Base-by-base conservation (phyloP, 2,797 vertebrate species). In the Cryptoblepharus egeriae region DNA sequence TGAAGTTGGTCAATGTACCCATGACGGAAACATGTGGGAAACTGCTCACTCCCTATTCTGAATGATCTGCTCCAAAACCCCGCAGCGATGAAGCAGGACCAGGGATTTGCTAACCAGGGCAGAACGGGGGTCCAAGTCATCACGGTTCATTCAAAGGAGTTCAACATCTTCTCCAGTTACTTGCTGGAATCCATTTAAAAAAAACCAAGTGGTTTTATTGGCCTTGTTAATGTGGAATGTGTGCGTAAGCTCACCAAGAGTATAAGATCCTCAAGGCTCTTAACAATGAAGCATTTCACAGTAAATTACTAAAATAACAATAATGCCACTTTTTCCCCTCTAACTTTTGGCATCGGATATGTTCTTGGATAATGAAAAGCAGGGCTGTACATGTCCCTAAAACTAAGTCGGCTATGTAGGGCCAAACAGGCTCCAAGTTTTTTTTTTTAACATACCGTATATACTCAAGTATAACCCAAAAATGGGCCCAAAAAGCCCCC, bases 171-270 rank as follows among this genome's bases (percentile, higher is more conserved):
- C 93, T 95, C 93, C 89, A 91, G 90, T 93, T 95, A 93, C 93
- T 92, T 61, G 93, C 89, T 93, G 94, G 91, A 95, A 95, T 94
- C 89, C 93, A 94, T n/a, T n/a, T 93, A 92, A 92, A 12, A 28
- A 95, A 94, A 89, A 90, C 94, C 52, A 83, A 91, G 90, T 87
- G 91, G 91, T 92, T 94, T 90, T 90, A 92, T 75, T 92, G 90
- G 94, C 91, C 91, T 94, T 93, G 83, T 91, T 93, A 94, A 95
- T 88, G 24, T 90, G 93, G 92, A 94, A 94, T 93, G 93, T 82
- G 83, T 77, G 83, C 89, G 57, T 9, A 12, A 24, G 57, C 12
- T 85, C 26, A 88, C 30, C 11, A 16, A 35, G 39, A 45, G 39
- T n/a, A 91, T 87, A 77, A 71, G 85, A 86, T 88, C 90, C 92